Evolutionary conservation across 2,888 invertebrate species (phyloP).

Genomic region (Drosophila anomelani): DNA sequence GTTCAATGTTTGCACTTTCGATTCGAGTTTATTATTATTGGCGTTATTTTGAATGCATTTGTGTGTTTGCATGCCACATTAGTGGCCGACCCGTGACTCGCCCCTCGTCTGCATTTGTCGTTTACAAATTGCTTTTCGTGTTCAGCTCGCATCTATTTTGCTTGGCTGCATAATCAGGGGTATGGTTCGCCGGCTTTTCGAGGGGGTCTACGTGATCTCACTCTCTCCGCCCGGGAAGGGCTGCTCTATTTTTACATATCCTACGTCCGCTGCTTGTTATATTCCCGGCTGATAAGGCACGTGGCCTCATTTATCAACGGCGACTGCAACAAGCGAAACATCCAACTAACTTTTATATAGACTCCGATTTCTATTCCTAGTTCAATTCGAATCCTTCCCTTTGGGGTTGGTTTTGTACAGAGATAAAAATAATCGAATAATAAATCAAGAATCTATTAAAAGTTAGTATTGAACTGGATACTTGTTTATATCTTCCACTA

Average conservation of each 20-base stretch:
- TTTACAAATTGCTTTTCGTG: conserved; percentile 79
- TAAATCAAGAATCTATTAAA: neutral
- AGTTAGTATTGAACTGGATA: neutral
- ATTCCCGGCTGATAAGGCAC: conserved; percentile 80
- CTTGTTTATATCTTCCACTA: neutral
- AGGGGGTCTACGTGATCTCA: conserved; percentile 50
- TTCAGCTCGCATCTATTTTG: conserved; percentile 71
- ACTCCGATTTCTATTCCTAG: conserved; percentile 47
- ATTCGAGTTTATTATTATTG: conserved; percentile 68
- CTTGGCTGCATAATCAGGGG: conserved; percentile 72
- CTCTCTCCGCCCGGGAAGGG: conserved; percentile 1
- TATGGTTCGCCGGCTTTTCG: conserved; percentile 10
- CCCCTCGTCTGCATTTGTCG: conserved; percentile 63
- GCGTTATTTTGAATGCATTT: conserved; percentile 64
- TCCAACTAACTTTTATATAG: conserved; percentile 61
- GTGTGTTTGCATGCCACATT: conserved; percentile 63
- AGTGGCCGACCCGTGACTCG: conserved; percentile 55
- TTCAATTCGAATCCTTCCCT: conserved; percentile 30
- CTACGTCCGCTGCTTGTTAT: conserved; percentile 63
- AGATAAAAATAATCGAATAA: neutral
- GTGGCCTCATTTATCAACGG: conserved; percentile 83
- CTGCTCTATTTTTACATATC: conserved; percentile 46
- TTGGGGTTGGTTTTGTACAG: conserved; percentile 29
- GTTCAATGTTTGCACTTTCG: conserved; percentile 64
- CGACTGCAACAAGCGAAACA: conserved; percentile 55